phyloP scores from a whole-genome alignment of 1,140 invertebrate species.

The Pseudomyrmex dendroicus region DNA sequence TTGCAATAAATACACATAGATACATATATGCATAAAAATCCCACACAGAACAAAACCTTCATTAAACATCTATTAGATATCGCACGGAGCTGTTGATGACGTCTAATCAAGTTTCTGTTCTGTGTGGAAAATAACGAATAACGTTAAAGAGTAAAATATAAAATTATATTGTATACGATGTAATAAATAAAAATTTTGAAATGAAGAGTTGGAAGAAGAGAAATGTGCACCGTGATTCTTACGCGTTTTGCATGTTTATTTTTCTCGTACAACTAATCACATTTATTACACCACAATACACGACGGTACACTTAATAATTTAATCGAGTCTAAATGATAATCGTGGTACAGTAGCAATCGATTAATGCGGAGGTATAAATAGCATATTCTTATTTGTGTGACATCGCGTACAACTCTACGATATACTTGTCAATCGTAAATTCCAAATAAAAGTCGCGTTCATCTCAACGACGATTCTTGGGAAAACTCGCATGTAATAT shows the following conservation, averaged over 20 bases:
- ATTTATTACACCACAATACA: constrained; percentile 85
- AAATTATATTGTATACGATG: neutral
- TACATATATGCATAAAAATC: no score
- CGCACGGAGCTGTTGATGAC: no score
- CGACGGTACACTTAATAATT: constrained; percentile 84
- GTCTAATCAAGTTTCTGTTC: no score
- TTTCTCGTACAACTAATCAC: constrained; percentile 82
- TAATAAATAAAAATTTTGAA: neutral
- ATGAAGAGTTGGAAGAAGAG: neutral
- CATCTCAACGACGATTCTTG: constrained; percentile 8
- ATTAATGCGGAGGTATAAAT: constrained; percentile 83
- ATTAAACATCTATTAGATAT: no score
- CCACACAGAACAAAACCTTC: no score
- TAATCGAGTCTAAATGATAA: constrained; percentile 82
- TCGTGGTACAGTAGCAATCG: constrained; percentile 82
- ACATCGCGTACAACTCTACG: constrained; percentile 72
- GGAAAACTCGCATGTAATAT: constrained; percentile 35
- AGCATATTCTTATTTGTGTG: constrained; percentile 78
- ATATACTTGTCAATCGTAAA: constrained; percentile 69
- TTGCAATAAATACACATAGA: no score
- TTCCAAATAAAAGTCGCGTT: constrained; percentile 47
- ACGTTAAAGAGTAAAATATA: neutral
- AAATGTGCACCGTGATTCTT: constrained; percentile 37
- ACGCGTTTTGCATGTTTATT: constrained; percentile 72
- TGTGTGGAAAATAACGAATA: no score